Percentiles rank a stretch among this genome's conserved stretches.
phyloP scores from a whole-genome alignment of 1,140 invertebrate species.

The Atta colombica region DNA sequence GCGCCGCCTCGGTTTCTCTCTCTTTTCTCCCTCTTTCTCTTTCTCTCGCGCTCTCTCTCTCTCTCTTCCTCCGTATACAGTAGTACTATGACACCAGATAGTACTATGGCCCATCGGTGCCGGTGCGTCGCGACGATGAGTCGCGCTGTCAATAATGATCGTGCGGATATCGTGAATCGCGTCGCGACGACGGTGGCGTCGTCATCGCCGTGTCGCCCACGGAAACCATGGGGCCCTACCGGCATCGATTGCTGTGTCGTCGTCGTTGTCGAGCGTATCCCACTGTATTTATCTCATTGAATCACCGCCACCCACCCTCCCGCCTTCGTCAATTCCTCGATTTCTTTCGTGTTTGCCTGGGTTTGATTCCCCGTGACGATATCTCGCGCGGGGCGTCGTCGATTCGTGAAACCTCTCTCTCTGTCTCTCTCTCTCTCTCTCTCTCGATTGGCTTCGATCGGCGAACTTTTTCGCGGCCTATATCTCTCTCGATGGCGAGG shows the following conservation, averaged over 20 bases:
- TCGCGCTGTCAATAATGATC: constrained; percentile 1
- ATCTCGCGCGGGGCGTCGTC: constrained; percentile 31
- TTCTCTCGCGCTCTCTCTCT: not conserved
- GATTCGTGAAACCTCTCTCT: not conserved
- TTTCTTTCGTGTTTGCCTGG: not conserved
- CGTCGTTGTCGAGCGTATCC: not conserved
- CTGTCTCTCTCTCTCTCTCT: no score
- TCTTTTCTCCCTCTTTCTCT: not conserved
- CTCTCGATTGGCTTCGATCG: not conserved
- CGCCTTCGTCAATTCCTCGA: not conserved
- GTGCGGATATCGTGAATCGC: not conserved
- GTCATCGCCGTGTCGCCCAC: not conserved
- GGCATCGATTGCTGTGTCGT: constrained; percentile 44
- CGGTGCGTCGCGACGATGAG: constrained; percentile 4
- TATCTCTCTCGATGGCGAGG: not conserved
- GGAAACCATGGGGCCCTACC: not conserved
- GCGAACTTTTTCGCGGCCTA: not conserved
- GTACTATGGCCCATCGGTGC: not conserved
- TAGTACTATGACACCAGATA: not conserved
- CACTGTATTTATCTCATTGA: not conserved
- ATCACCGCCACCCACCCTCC: not conserved
- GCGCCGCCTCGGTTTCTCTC: constrained; percentile 67
- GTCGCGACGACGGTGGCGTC: not conserved
- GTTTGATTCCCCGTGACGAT: not conserved
- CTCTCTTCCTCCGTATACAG: not conserved